phyloP scores from a whole-genome alignment of 2,888 invertebrate genomes.

The Magallana nippona region DNA sequence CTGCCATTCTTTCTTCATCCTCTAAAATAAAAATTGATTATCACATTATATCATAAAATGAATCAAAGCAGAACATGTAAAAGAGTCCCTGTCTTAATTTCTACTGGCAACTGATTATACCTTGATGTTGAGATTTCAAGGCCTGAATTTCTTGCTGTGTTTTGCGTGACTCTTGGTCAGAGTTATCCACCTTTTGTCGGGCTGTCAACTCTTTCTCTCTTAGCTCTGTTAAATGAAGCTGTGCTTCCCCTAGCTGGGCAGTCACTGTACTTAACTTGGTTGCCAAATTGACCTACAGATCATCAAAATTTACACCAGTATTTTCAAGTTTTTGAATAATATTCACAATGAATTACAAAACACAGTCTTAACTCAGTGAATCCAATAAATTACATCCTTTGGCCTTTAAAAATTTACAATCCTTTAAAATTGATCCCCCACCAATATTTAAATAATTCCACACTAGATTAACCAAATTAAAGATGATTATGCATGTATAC shows the following conservation, averaged over 20 bases:
- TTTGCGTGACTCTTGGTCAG: conserved; percentile 57
- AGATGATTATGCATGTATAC: too few relatives aligned
- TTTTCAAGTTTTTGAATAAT: too few relatives aligned
- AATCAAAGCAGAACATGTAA: too few relatives aligned
- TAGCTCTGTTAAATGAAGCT: conserved; percentile 70
- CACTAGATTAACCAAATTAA: too few relatives aligned
- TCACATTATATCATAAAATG: not conserved
- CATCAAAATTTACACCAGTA: not conserved
- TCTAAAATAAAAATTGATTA: conserved; percentile 62
- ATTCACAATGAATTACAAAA: too few relatives aligned
- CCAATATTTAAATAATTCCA: too few relatives aligned
- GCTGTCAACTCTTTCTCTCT: conserved; percentile 74
- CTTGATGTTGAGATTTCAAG: conserved; percentile 66
- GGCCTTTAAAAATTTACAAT: too few relatives aligned
- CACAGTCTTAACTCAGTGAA: too few relatives aligned
- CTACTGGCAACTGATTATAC: conserved; percentile 48
- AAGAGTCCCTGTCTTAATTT: too few relatives aligned
- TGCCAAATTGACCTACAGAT: conserved; percentile 67
- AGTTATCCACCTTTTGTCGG: conserved; percentile 68
- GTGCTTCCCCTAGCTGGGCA: conserved; percentile 72
- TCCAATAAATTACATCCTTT: too few relatives aligned
- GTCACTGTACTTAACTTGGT: conserved; percentile 71
- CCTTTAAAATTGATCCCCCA: too few relatives aligned
- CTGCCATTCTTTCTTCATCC: conserved; percentile 68
- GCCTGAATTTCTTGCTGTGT: conserved; percentile 68